Percentiles rank a stretch among this genome's conserved stretches.
phyloP scores from a whole-genome alignment of 1,140 invertebrate genomes.

The Cotesia glomerata region DNA sequence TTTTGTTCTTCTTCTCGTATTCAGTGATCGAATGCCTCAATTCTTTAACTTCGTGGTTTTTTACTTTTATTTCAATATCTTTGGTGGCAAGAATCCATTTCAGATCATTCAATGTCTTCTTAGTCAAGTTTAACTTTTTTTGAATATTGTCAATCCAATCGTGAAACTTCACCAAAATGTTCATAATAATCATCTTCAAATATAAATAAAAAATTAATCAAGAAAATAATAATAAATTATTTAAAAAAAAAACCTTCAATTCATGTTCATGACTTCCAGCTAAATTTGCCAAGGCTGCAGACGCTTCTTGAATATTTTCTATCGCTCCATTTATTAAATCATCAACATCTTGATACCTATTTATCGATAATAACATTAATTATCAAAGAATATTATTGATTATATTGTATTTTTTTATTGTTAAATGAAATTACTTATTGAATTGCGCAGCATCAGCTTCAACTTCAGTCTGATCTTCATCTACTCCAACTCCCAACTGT shows the following conservation, averaged over 20 bases:
- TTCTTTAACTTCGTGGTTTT: slow-evolving; percentile 31
- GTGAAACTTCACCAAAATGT: slow-evolving; percentile 45
- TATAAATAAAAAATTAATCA: neutral
- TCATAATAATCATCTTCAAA: slow-evolving; percentile 49
- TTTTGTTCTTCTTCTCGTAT: slow-evolving; percentile 14
- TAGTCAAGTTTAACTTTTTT: slow-evolving; percentile 40
- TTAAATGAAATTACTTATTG: neutral
- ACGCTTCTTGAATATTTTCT: slow-evolving; percentile 51
- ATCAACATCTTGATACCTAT: slow-evolving; percentile 51
- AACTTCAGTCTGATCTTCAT: neutral
- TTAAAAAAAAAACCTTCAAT: slow-evolving; percentile 53
- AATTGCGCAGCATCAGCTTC: neutral
- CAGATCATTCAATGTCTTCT: slow-evolving; percentile 35
- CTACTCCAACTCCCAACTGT: neutral
- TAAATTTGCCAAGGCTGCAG: slow-evolving; percentile 45
- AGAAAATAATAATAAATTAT: neutral
- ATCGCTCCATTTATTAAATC: slow-evolving; percentile 52
- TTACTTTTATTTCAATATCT: slow-evolving; percentile 30
- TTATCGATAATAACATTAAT: neutral
- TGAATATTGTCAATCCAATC: slow-evolving; percentile 42
- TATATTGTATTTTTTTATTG: neutral
- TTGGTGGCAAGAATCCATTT: slow-evolving; percentile 39
- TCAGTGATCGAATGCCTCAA: slow-evolving; percentile 11
- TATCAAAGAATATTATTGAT: neutral
- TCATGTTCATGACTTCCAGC: slow-evolving; percentile 55